Conservation (phyloP, 2,888 invertebrate genomes). For the Drosophila monieri region DNA sequence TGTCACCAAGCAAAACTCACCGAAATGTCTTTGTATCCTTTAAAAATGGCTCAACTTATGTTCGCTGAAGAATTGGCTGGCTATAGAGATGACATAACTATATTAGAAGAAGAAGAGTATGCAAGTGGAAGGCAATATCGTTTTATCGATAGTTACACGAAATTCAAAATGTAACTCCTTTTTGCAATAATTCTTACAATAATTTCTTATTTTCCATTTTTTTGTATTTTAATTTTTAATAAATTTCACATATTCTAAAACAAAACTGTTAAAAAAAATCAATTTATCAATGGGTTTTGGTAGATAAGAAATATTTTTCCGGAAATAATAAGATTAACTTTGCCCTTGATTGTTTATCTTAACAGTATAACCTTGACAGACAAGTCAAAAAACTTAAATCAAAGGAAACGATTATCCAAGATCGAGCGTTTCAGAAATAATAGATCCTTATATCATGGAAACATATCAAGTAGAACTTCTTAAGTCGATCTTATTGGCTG, state of each 20-base stretch:
- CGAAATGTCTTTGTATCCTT: background rate
- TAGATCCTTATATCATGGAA: background rate
- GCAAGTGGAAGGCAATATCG: constrained; percentile 9
- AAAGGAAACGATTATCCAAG: no score
- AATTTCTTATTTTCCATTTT: no score
- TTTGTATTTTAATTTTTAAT: no score
- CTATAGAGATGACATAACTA: constrained; percentile 23
- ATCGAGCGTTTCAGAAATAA: background rate
- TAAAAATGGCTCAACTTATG: background rate
- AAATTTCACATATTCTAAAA: no score
- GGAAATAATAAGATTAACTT: no score
- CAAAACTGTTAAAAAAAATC: no score
- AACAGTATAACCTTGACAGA: background rate
- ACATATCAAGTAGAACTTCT: background rate
- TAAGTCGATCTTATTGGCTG: background rate
- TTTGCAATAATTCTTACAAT: no score
- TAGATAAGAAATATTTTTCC: no score
- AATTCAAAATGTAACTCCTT: background rate
- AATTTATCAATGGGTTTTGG: no score
- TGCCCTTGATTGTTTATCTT: background rate
- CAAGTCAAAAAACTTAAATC: background rate
- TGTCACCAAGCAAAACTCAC: constrained; percentile 5
- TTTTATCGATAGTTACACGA: constrained; percentile 14
- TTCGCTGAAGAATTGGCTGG: constrained; percentile 8
- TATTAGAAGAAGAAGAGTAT: background rate